Evolutionary conservation across 2,113 vertebrate genomes (phyloP).

Genomic region (Shinisaurus crocodilurus): DNA sequence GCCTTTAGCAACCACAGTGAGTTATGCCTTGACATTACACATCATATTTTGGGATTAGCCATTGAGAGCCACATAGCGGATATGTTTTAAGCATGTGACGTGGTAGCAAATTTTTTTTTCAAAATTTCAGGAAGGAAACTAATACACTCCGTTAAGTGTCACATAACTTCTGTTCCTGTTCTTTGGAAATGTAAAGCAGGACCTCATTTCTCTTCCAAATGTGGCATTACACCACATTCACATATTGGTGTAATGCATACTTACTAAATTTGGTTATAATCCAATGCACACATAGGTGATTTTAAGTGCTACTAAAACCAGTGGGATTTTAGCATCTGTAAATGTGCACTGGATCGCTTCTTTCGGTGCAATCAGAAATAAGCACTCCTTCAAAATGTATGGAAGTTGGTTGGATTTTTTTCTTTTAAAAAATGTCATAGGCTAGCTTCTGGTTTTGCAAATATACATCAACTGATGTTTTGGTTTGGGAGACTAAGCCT

Average conservation of each 20-base stretch:
- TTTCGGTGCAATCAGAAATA: slow-evolving; percentile 30
- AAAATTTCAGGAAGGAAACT: slow-evolving; percentile 35
- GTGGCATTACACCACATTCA: slow-evolving; percentile 26
- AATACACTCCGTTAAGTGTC: slow-evolving; percentile 37
- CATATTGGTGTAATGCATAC: not conserved
- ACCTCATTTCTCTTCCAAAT: slow-evolving; percentile 8
- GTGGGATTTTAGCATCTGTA: not conserved
- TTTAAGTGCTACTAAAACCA: not conserved
- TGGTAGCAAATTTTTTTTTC: slow-evolving; percentile 66
- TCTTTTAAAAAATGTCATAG: slow-evolving; percentile 8
- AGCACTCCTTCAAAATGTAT: not conserved
- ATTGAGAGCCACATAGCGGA: slow-evolving; percentile 61
- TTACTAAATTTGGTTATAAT: not conserved
- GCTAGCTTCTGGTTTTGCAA: not conserved
- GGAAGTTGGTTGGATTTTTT: not conserved
- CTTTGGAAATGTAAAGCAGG: slow-evolving; percentile 9
- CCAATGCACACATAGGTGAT: not conserved
- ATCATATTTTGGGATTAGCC: slow-evolving; percentile 53
- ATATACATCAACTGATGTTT: slow-evolving; percentile 24
- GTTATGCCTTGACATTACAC: slow-evolving; percentile 58
- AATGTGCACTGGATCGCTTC: not conserved
- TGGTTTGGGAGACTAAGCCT: not conserved
- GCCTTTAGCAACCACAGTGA: slow-evolving; percentile 64
- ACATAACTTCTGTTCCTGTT: slow-evolving; percentile 26
- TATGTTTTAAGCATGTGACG: slow-evolving; percentile 63